Base-by-base conservation (phyloP, 2,113 vertebrate species). In the Scopus umbretta region DNA sequence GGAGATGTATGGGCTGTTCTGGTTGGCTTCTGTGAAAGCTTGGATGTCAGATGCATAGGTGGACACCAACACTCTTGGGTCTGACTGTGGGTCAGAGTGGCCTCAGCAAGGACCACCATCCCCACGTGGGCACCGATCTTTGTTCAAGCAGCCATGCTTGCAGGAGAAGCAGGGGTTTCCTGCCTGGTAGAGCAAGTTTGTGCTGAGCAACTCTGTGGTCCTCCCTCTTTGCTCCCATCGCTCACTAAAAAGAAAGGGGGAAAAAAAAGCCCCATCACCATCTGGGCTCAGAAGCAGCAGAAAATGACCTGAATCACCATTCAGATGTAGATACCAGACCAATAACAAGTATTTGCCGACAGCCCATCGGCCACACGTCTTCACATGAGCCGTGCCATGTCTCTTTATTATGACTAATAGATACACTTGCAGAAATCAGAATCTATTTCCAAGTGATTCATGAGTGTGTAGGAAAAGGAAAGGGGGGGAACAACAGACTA, bases 391-490 rank as follows among this genome's bases (percentile, higher is more conserved):
- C 2, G 0, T 85, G 82, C 82, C 75, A 42, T 1, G 0, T 63
- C 88, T 87, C 80, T 91, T 86, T 72, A 56, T 79, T 52, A 34
- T 94, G 94, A 94, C 83, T 94, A 95, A 96, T 90, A 94, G 92
- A 96, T 68, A 89, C 92, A 81, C 72, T 92, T 56, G 92, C 91
- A 95, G 88, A 91, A 96, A 84, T 93, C 94, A 96, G 72, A 92
- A 75, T 89, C 61, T 68, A 87, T 94, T 96, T 96, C 83, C 80
- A 81, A 79, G 84, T 87, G 94, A 97, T 92, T 94, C 96, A 94
- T 85, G 88, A 95, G 52, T 3, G 0, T 50, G 72, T 43, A 93
- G 80, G 83, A 71, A 92, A 91, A 90, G 47, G 47, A 23, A 59
- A 7, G 13, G 3, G 9, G 20, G 23, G 9, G 7, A 68, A 88